Evolutionary conservation across 2,888 invertebrate genomes (phyloP).

Genomic region (Eurois occulta): DNA sequence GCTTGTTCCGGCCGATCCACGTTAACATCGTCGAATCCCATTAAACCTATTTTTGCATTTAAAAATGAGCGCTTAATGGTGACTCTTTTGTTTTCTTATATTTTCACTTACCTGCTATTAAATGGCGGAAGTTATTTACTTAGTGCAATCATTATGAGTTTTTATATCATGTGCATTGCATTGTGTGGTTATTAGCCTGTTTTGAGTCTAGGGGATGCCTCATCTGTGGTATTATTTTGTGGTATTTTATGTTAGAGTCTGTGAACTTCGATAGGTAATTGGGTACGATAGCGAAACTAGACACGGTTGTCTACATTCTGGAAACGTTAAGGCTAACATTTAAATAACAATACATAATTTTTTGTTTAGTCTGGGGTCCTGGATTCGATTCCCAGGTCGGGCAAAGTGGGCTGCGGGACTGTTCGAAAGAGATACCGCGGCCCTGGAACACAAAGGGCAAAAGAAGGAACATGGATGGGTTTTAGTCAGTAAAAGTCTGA

Average conservation of each 20-base stretch:
- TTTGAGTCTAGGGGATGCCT: neutral
- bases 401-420: no score
- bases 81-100: conserved; percentile 75
- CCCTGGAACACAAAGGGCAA: no score
- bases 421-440: no score
- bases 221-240: neutral
- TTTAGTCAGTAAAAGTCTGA: no score
- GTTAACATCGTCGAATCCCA: conserved; percentile 55
- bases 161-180: neutral
- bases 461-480: no score
- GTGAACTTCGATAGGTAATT: neutral
- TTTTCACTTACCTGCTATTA: conserved; percentile 71
- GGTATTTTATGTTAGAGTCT: no score
- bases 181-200: conserved; percentile 19
- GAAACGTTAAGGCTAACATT: neutral
- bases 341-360: no score
- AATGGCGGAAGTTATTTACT: conserved; percentile 48
- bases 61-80: conserved; percentile 78
- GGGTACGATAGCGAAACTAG: neutral
- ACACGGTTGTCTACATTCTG: neutral
- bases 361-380: no score
- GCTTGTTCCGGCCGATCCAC: conserved; percentile 65
- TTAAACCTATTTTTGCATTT: conserved; percentile 79
- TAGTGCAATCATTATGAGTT: conserved; percentile 15
- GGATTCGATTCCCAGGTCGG: no score